Base-by-base conservation (phyloP, 2,888 invertebrate species). In the Fragum fragum region DNA sequence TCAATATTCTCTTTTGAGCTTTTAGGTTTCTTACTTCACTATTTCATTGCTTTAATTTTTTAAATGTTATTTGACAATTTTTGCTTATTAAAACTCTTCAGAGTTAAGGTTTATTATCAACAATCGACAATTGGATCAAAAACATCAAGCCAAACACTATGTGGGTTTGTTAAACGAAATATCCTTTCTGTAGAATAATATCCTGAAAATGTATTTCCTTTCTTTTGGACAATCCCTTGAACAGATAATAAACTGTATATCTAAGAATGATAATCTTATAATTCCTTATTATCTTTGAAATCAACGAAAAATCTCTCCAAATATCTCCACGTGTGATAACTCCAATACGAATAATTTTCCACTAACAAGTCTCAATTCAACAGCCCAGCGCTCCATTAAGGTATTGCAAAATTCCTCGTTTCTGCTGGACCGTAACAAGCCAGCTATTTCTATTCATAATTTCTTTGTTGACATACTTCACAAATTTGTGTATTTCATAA, bases 381-480 rank as follows among this genome's bases (percentile, higher is more conserved):
- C 47, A 47, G n/a, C n/a, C 47, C 47, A 47, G 18, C 47, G 32
- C 66, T 42, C 42, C 42, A 26, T 39, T 36, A 39, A 66, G 66
- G 66, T 42, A 66, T 66, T 42, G 66, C 66, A 42, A 66, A 21
- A 66, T 66, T 42, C 66, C 42, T 66, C 0, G n/a, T 26, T 21
- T 21, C 26, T 26, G 18, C 23, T 42, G 66, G 26, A 66, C 42
- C 66, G 26, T 66, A 16, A 23, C 66, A 39, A 18, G 18, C 1
- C n/a, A 42, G 18, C 66, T 63, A 18, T 29, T n/a, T 61, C 42
- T 18, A 66, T 66, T 66, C 66, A 66, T 66, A 66, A 66, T 66
- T 66, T 23, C 23, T 66, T 66, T 66, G 61, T 61, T 61, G 32
- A 29, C 61, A 61, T 29, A 61, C 32, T 29, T 61, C 61, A 61